Evolutionary conservation across 2,797 vertebrate genomes (phyloP), one percentile per base, ranked within the genome.

Genomic region (Crenuchus spilurus): DNA sequence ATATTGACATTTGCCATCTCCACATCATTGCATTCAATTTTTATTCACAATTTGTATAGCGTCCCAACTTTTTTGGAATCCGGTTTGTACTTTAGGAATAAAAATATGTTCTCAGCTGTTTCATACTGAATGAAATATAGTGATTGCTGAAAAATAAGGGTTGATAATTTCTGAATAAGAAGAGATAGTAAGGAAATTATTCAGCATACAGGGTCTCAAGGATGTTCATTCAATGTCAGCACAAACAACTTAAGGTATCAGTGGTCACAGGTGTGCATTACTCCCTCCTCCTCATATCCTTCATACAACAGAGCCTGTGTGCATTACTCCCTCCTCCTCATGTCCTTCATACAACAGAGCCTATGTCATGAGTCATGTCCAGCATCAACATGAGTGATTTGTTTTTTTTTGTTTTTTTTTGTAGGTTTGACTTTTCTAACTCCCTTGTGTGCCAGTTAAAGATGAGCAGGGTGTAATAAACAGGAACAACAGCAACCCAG

Each of bases 401-500:
- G 80, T 79, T 80, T 81, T 82, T 63, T 78, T 52, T 28, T 62
- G 37, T 82, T 78, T 79, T 80, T 81, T 82, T 63, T 78, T 52
- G 35, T 62, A 42, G 49, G 26, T 76, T 70, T 57, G 39, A 74
- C 57, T 66, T 78, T 72, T 74, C 55, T 44, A 14, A 4, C 57
- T 39, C 24, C 35, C 48, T 57, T 58, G 46, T 44, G 77, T 63
- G 74, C 64, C 75, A 75, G 44, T 51, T 71, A 72, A 64, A 28
- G 57, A 41, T 65, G 71, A 79, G 61, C 67, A 7, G 41, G 30
- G 69, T 30, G 35, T 55, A 70, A 79, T 77, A 81, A 82, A 79
- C 83, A 82, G 74, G 70, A 78, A 77, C 75, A 57, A 87, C 84
- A 87, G 85, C 52, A 51, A 75, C 82, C 86, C 78, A 83, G 82